A percentile compares a stretch with the other conserved stretches of the same genome.
phyloP scores from a whole-genome alignment of 2,888 invertebrate genomes.

The Pediacus dermestoides region DNA sequence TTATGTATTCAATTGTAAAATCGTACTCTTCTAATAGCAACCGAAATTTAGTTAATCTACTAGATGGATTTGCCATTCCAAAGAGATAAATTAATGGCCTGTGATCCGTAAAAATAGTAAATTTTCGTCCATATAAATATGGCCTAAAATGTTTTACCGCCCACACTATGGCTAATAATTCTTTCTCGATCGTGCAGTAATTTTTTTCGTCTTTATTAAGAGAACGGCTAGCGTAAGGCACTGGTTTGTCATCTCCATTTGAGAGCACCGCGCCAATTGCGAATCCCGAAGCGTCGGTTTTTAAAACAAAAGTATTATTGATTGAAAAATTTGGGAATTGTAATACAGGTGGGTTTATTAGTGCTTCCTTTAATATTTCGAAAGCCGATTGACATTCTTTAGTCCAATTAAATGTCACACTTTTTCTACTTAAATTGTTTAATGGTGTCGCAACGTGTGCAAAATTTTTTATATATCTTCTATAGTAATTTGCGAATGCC shows the following conservation, averaged over 20 bases:
- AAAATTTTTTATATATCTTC: constrained; percentile 21
- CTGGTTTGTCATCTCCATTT: constrained; percentile 10
- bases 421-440: constrained; percentile 21
- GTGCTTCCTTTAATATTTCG: constrained; percentile 16
- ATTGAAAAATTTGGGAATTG: constrained; percentile 20
- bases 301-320: constrained; percentile 14
- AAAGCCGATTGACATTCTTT: constrained; percentile 21
- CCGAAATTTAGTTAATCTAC: constrained; percentile 26
- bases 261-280: constrained; percentile 11
- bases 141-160: constrained; percentile 23
- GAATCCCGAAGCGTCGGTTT: constrained; percentile 14
- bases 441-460: constrained; percentile 18
- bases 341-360: constrained; percentile 16
- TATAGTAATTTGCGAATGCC: constrained; percentile 24
- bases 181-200: constrained; percentile 14
- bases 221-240: constrained; percentile 6
- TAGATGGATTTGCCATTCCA: constrained; percentile 24
- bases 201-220: constrained; percentile 10
- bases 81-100: constrained; percentile 27
- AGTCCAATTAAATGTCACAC: constrained; percentile 16
- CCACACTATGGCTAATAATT: constrained; percentile 23
- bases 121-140: constrained; percentile 6
- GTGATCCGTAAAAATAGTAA: constrained; percentile 4
- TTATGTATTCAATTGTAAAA: constrained; percentile 4
- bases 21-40: constrained; percentile 22